These are phyloP conservation scores for Colletes collaris DNA, from an alignment of 2,888 invertebrate genomes.

Conservation along the genomic window DNA sequence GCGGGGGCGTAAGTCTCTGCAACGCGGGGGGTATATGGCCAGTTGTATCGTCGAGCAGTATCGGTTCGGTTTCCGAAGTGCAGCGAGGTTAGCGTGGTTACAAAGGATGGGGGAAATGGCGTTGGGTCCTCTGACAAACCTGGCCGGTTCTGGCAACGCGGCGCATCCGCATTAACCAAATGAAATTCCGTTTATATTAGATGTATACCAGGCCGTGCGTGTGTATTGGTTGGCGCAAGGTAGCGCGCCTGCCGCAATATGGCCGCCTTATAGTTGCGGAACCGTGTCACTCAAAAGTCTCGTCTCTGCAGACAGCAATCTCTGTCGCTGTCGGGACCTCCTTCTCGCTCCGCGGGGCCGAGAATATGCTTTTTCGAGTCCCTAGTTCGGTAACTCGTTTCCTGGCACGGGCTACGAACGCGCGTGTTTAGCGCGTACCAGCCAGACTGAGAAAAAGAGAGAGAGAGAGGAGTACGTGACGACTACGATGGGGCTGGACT, in stretches of 20 bases:
- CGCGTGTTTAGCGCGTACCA: slow-evolving; percentile 9
- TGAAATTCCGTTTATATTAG: slow-evolving; percentile 68
- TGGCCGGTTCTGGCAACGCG: slow-evolving; percentile 49
- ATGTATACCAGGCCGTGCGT: slow-evolving; percentile 12
- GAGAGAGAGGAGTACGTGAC: neutral
- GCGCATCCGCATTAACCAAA: slow-evolving; percentile 67
- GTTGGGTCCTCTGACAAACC: slow-evolving; percentile 32
- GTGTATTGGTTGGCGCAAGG: slow-evolving; percentile 51
- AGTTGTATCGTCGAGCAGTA: slow-evolving; percentile 10
- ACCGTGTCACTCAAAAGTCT: slow-evolving; percentile 64
- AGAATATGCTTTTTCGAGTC: slow-evolving; percentile 52
- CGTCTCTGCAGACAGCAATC: slow-evolving; percentile 43
- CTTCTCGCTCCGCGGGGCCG: neutral
- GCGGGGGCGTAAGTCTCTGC: slow-evolving; percentile 1
- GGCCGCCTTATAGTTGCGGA: slow-evolving; percentile 43
- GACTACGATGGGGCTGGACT: slow-evolving; percentile 12
- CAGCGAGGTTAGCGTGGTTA: neutral
- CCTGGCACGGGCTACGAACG: slow-evolving; percentile 13
- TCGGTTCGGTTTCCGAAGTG: slow-evolving; percentile 13
- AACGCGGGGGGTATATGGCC: neutral
- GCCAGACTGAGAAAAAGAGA: neutral
- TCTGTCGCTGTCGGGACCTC: neutral
- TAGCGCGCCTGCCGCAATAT: slow-evolving; percentile 40
- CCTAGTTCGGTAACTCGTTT: slow-evolving; percentile 40
- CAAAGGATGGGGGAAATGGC: neutral